Percentiles rank a stretch among this genome's conserved stretches.
Conservation (phyloP, 2,113 vertebrate genomes). For the Oncorhynchus gorbuscha region DNA sequence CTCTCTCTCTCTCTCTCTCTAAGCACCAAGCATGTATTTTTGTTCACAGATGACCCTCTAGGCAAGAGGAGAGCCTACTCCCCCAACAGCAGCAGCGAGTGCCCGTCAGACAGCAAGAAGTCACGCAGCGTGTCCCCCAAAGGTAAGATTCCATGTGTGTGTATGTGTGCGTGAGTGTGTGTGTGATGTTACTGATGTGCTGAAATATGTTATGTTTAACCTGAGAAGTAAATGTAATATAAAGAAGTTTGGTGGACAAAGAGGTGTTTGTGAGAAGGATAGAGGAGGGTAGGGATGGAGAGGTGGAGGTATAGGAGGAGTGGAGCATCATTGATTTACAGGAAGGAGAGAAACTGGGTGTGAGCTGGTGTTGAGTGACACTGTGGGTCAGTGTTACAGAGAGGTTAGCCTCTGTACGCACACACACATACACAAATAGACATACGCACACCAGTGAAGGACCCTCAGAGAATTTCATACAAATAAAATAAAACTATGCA, state of each 20-base stretch:
- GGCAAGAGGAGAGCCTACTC: constrained; percentile 90
- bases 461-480: too few relatives aligned
- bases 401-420: background rate
- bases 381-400: background rate
- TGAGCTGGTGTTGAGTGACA: constrained; percentile 17
- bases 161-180: too few relatives aligned
- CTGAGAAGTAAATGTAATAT: too few relatives aligned
- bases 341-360: too few relatives aligned
- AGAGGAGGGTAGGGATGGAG: background rate
- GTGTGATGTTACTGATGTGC: too few relatives aligned
- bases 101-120: constrained; percentile 90
- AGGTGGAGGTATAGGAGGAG: constrained; percentile 9
- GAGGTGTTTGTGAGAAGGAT: too few relatives aligned
- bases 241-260: too few relatives aligned
- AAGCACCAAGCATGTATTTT: background rate
- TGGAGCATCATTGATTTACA: background rate
- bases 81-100: constrained; percentile 90
- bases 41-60: constrained; percentile 85
- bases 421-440: constrained; percentile 3
- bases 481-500: too few relatives aligned
- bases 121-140: constrained; percentile 88
- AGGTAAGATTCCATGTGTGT: constrained; percentile 73
- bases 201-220: too few relatives aligned
- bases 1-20: too few relatives aligned
- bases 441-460: too few relatives aligned